These are phyloP conservation scores for Pogonomyrmex barbatus DNA, from an alignment of 1,140 invertebrate species.

Conservation along the genomic window DNA sequence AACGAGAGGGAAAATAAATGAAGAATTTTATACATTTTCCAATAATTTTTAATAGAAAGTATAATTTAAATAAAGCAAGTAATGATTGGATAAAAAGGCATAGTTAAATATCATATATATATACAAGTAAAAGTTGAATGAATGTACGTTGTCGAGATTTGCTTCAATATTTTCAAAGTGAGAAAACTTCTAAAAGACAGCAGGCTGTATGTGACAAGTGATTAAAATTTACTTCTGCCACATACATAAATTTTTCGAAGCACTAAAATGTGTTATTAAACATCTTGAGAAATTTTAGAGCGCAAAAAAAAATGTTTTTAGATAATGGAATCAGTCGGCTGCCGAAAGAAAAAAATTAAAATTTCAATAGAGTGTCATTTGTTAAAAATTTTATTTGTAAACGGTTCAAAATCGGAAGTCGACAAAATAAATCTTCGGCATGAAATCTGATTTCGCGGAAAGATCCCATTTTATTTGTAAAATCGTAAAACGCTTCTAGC, in stretches of 20 bases:
- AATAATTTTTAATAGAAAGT: neutral
- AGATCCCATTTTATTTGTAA: conserved; percentile 8
- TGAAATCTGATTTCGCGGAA: neutral
- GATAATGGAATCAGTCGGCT: neutral
- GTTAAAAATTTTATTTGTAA: neutral
- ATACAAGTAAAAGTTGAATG: neutral
- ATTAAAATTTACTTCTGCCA: conserved; percentile 1
- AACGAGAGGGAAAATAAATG: neutral
- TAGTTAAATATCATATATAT: neutral
- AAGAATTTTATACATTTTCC: conserved; percentile 20
- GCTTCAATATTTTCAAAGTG: neutral
- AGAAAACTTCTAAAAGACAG: neutral
- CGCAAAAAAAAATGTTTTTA: conserved; percentile 9
- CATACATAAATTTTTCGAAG: conserved; percentile 11
- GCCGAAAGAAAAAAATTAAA: neutral
- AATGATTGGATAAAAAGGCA: neutral
- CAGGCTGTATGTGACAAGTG: neutral
- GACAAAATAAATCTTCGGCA: conserved; percentile 2
- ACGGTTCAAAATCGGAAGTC: conserved; percentile 3
- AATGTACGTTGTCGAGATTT: neutral
- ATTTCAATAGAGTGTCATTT: neutral
- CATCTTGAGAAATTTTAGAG: neutral
- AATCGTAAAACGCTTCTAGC: neutral
- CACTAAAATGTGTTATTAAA: conserved; percentile 4
- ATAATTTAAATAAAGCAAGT: neutral